Evolutionary conservation across 1,140 invertebrate genomes (phyloP).

Genomic region (Ostrea edulis): DNA sequence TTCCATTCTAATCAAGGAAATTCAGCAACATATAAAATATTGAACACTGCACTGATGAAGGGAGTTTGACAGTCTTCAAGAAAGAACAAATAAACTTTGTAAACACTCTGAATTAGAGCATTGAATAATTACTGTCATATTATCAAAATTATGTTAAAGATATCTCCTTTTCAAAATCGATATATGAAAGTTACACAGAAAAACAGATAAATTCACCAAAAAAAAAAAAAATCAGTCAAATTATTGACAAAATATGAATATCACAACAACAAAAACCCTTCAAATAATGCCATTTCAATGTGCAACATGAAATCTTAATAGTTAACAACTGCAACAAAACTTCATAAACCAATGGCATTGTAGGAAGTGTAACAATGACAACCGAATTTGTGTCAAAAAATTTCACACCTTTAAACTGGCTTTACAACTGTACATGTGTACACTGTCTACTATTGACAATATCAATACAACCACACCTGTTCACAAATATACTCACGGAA

Average conservation of each 20-base stretch:
- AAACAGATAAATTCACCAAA: not conserved
- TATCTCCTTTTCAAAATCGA: not conserved
- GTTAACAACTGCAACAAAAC: slow-evolving; percentile 17
- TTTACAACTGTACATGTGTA: not conserved
- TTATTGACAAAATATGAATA: slow-evolving; percentile 20
- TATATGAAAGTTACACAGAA: not conserved
- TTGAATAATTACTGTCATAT: not conserved
- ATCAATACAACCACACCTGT: slow-evolving; percentile 20
- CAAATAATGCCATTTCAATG: slow-evolving; percentile 32
- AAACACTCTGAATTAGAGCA: not conserved
- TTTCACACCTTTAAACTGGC: not conserved
- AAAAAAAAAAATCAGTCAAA: not conserved
- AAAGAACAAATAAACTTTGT: not conserved
- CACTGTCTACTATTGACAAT: not conserved
- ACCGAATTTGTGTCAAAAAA: slow-evolving; percentile 29
- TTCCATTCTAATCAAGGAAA: not conserved
- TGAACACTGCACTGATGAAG: not conserved
- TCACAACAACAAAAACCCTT: not conserved
- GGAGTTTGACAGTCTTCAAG: not conserved
- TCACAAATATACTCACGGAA: not conserved
- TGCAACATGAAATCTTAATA: slow-evolving; percentile 6
- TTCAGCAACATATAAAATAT: not conserved
- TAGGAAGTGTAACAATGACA: slow-evolving; percentile 7
- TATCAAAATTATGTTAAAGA: not conserved
- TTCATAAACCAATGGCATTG: not conserved